phyloP scores from a whole-genome alignment of 2,797 vertebrate species.

The Micromesistius poutassou region DNA sequence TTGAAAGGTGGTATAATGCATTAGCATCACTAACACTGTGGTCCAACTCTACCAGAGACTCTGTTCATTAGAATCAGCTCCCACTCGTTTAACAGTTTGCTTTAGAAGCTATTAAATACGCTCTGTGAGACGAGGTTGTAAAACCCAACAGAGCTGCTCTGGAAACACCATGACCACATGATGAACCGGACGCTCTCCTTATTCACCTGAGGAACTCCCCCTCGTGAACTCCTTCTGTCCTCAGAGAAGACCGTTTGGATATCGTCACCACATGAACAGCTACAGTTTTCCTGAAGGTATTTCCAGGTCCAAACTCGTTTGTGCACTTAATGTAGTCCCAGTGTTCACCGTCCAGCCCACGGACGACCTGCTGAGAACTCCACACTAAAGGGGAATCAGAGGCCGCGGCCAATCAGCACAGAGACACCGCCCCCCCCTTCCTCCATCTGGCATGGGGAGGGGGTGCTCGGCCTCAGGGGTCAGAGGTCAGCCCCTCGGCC shows the following conservation, averaged over 20 bases:
- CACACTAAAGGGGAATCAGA: too few species aligned
- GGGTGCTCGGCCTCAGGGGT: slow-evolving; percentile 43
- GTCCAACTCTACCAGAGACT: not conserved
- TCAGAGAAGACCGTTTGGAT: too few species aligned
- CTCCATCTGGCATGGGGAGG: too few species aligned
- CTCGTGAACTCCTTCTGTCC: too few species aligned
- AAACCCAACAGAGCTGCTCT: not conserved
- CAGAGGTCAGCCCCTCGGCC: slow-evolving; percentile 16
- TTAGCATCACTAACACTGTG: not conserved
- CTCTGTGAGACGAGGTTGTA: too few species aligned
- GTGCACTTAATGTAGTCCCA: not conserved
- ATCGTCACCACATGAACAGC: not conserved
- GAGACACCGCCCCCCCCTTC: too few species aligned
- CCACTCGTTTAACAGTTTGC: too few species aligned
- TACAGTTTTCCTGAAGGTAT: not conserved
- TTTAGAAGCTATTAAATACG: too few species aligned
- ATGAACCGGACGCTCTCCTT: not conserved
- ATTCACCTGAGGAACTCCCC: slow-evolving; percentile 53
- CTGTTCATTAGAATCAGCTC: not conserved
- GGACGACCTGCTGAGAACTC: too few species aligned
- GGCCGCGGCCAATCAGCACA: too few species aligned
- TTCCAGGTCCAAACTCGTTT: not conserved
- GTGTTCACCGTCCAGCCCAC: too few species aligned
- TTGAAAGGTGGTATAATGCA: slow-evolving; percentile 56
- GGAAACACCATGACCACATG: not conserved